phyloP scores from a whole-genome alignment of 2,113 vertebrate genomes.

The Fregetta grallaria region DNA sequence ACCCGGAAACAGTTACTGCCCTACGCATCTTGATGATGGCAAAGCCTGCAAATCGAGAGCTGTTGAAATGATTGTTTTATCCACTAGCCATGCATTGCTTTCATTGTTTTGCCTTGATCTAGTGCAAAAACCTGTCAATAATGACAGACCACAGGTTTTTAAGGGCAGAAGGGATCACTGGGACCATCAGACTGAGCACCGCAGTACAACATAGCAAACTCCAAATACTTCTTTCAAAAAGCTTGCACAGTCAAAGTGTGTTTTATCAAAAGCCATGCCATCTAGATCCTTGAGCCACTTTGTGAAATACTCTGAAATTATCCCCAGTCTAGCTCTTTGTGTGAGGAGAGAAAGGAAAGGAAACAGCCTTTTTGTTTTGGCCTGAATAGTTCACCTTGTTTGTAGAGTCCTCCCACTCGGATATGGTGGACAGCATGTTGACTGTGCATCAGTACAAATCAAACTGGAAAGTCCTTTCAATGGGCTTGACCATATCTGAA shows the following conservation, averaged over 20 bases:
- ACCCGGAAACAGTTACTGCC: neutral
- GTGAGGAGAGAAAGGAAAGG: neutral
- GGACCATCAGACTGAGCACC: neutral
- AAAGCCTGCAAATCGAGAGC: neutral
- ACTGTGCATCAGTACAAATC: too few relatives aligned
- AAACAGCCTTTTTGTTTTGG: neutral
- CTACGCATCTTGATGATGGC: neutral
- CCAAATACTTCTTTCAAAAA: neutral
- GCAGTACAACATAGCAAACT: neutral
- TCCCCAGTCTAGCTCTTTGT: neutral
- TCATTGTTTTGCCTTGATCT: neutral
- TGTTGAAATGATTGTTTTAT: neutral
- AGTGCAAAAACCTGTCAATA: neutral
- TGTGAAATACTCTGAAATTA: neutral
- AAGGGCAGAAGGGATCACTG: neutral
- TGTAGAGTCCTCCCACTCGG: accelerated
- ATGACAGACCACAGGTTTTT: neutral
- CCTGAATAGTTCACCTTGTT: neutral
- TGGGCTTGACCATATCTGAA: neutral
- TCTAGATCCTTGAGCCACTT: neutral
- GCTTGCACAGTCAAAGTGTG: neutral
- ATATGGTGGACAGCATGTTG: neutral
- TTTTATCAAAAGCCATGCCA: neutral
- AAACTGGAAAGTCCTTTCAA: accelerated
- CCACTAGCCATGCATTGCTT: neutral